These are phyloP conservation scores for Cossypha caffra DNA, from an alignment of 2,797 vertebrate genomes.

Conservation along the genomic window DNA sequence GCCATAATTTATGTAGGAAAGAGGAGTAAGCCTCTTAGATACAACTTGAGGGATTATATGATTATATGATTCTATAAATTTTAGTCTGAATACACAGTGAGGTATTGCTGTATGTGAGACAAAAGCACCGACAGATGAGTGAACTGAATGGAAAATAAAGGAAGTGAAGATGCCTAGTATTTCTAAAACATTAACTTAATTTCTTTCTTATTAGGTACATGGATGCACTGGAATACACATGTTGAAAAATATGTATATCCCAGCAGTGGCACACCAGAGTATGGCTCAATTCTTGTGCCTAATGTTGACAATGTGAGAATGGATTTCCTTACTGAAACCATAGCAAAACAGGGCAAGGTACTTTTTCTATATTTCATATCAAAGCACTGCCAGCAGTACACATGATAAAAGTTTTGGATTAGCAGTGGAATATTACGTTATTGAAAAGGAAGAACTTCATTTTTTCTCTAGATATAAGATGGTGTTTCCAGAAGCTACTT, in stretches of 20 bases:
- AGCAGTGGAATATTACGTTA: not conserved
- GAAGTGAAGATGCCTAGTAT: not conserved
- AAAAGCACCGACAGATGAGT: not conserved
- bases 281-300: conserved; percentile 92
- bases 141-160: not conserved
- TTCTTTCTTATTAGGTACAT: conserved; percentile 80
- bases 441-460: not conserved
- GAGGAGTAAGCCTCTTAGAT: not conserved
- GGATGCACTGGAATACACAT: conserved; percentile 88
- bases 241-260: conserved; percentile 90
- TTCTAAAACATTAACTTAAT: not conserved
- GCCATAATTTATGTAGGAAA: not conserved
- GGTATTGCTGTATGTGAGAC: not conserved
- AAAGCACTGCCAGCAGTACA: not conserved
- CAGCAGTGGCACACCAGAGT: conserved; percentile 80
- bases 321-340: conserved; percentile 91
- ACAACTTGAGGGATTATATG: not conserved
- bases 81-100: not conserved
- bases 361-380: not conserved
- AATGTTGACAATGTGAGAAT: conserved; percentile 95
- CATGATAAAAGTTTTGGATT: not conserved
- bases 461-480: not conserved
- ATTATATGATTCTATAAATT: not conserved
- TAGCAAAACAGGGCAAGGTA: conserved; percentile 95
- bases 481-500: not conserved